Evolutionary conservation across 2,888 invertebrate genomes (phyloP), one percentile per base, ranked within the genome.

Genomic region (Sisyra terminalis): DNA sequence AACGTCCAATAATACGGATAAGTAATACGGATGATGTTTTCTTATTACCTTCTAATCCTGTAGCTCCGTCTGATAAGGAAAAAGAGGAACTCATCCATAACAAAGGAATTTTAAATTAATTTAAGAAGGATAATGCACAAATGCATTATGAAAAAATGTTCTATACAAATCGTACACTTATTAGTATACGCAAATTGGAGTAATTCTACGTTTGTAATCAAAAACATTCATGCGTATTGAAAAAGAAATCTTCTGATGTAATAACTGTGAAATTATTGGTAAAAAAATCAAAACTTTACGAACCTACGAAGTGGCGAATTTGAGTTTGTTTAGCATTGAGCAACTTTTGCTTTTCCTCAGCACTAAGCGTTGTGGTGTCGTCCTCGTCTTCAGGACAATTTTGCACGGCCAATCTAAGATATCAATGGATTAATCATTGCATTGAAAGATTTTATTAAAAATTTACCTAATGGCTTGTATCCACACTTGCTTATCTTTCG

Each of bases 401-500:
- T 50, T 87, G 79, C 11, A 90, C 87, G 13, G 90, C 86, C 39
- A 75, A 69, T 51, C 78, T 76, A 53, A 16, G 51, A 48, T 14
- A 44, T 40, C 6, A 38, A 34, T n/a, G 2, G 2, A 3, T 34
- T 14, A 34, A 11, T 11, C 11, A 7, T 14, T 2, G 11, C 11
- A n/a, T n/a, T 34, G 11, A 24, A 34, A 11, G 8, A n/a, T 8
- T 14, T 34, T 34, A 3, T 15, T 34, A 17, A 17, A 13, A 46
- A 43, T 29, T 50, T 58, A 78, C 71, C 88, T 73, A 52, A 94
- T 82, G 31, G 83, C 77, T 54, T 82, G 79, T 57, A 93, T 88
- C 94, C 94, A 94, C 9, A 74, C 66, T 54, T 83, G 82, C 56
- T 89, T 85, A 54, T 93, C 90, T 60, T 88, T 87, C 24, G 89